These are phyloP conservation scores for Lanistes nyassanus DNA, from an alignment of 1,140 invertebrate species.

Conservation along the genomic window DNA sequence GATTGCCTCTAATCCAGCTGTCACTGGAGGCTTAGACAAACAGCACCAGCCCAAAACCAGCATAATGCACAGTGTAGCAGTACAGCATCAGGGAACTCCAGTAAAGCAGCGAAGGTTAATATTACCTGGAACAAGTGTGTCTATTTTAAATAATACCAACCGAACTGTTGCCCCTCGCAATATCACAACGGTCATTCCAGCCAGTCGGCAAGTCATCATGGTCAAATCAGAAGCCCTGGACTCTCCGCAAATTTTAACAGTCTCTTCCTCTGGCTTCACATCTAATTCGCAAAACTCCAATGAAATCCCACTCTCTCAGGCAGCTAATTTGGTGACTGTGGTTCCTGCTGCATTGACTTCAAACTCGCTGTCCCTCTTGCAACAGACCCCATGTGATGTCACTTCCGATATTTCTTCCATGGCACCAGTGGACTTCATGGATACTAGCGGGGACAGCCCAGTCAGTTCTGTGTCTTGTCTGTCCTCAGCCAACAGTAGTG, in stretches of 20 bases:
- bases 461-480: slow-evolving; percentile 15
- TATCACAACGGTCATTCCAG: too few relatives aligned
- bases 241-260: too few relatives aligned
- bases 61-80: slow-evolving; percentile 5
- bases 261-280: too few relatives aligned
- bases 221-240: too few relatives aligned
- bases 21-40: background rate
- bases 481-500: slow-evolving; percentile 22
- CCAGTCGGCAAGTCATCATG: too few relatives aligned
- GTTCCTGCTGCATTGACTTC: slow-evolving; percentile 4
- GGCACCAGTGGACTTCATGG: slow-evolving; percentile 20
- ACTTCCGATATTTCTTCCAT: slow-evolving; percentile 9
- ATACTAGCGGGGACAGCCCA: slow-evolving; percentile 21
- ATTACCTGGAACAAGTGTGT: background rate
- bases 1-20: background rate
- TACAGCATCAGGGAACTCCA: slow-evolving; percentile 3
- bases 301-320: slow-evolving; percentile 23
- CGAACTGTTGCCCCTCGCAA: too few relatives aligned
- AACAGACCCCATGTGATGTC: slow-evolving; percentile 2
- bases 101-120: background rate
- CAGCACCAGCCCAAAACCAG: slow-evolving; percentile 1
- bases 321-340: slow-evolving; percentile 20
- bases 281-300: background rate
- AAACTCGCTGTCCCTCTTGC: slow-evolving; percentile 3
- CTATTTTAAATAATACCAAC: background rate